Conservation (phyloP, 2,797 vertebrate species). For the Eleutherodactylus coqui region DNA sequence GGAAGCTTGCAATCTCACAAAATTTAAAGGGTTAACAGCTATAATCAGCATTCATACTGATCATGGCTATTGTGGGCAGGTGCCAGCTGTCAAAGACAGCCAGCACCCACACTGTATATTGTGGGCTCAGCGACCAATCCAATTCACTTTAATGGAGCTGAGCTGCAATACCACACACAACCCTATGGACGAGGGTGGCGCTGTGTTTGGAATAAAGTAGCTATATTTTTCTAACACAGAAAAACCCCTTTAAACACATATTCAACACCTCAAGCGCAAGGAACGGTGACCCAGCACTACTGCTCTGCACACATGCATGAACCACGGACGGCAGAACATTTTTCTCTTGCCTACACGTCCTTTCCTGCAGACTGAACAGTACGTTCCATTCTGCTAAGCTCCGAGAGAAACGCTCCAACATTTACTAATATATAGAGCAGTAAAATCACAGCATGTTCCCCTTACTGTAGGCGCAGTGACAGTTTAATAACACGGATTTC, state of each 20-base stretch:
- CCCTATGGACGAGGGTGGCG: too few species aligned
- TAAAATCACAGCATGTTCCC: background rate
- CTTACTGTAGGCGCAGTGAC: background rate
- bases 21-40: too few species aligned
- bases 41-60: too few species aligned
- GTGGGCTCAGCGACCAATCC: too few species aligned
- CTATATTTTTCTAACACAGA: too few species aligned
- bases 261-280: background rate
- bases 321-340: background rate
- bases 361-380: background rate
- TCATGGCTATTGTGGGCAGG: too few species aligned
- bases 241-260: background rate
- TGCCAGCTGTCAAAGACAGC: too few species aligned
- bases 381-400: background rate
- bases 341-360: background rate
- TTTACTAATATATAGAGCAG: constrained; percentile 1
- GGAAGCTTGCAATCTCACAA: too few species aligned
- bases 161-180: too few species aligned
- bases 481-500: background rate
- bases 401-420: background rate
- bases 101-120: too few species aligned
- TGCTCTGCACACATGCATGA: background rate
- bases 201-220: too few species aligned
- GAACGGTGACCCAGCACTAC: background rate
- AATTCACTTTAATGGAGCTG: too few species aligned